These are phyloP conservation scores for Acanthaster planci DNA, from an alignment of 35 echinoderm and acorn worm species.

Conservation along the genomic window DNA sequence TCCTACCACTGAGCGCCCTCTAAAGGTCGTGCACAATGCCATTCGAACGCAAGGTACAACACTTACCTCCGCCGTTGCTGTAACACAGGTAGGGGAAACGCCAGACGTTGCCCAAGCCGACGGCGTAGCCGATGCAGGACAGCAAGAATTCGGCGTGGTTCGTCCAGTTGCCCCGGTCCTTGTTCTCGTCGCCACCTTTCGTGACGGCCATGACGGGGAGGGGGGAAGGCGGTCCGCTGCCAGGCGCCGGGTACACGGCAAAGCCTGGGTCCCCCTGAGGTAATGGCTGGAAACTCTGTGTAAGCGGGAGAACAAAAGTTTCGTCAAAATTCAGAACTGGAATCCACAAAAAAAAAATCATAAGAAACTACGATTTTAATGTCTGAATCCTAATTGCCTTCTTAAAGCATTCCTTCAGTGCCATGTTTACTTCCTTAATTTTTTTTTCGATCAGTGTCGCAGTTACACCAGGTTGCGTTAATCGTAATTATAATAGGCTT, in stretches of 20 bases:
- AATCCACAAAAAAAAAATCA: no score
- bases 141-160: slow-evolving; percentile 63
- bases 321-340: no score
- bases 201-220: neutral
- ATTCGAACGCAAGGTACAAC: neutral
- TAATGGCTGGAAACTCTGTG: neutral
- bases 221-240: neutral
- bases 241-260: slow-evolving; percentile 6
- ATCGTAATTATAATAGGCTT: no score
- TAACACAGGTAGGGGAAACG: slow-evolving; percentile 71
- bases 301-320: neutral
- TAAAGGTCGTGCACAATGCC: no score
- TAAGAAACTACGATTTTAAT: no score
- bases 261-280: neutral
- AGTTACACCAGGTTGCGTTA: no score
- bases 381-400: no score
- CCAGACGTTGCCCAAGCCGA: slow-evolving; percentile 65
- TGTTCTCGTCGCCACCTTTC: slow-evolving; percentile 29
- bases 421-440: no score
- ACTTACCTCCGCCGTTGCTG: slow-evolving; percentile 65
- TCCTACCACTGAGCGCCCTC: no score
- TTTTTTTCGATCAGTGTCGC: no score
- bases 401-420: no score
- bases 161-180: slow-evolving; percentile 57
- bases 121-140: slow-evolving; percentile 58